Evolutionary conservation across 2,888 invertebrate species (phyloP).

Genomic region (Uropetala carovei): DNA sequence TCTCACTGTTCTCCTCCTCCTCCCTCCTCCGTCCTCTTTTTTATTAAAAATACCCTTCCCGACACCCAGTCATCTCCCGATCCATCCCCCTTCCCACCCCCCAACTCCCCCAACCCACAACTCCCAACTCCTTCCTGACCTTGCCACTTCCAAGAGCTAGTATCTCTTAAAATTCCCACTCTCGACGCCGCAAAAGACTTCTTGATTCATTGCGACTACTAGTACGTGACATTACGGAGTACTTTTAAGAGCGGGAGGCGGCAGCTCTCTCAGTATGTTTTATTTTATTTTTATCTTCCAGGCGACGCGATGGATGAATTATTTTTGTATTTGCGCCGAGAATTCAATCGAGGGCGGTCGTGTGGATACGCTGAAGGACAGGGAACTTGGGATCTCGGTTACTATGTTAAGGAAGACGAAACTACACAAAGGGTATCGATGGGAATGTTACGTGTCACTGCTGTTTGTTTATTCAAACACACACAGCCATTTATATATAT

Average conservation of each 20-base stretch:
- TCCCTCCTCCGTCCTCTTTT: background rate
- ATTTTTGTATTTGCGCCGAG: background rate
- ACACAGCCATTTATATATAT: no score
- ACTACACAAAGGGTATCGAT: no score
- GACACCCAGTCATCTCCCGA: background rate
- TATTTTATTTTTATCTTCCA: background rate
- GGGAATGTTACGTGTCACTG: no score
- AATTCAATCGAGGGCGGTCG: conserved; percentile 3
- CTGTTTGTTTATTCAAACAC: no score
- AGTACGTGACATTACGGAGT: background rate
- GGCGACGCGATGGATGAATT: background rate
- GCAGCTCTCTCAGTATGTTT: background rate
- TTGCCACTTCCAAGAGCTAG: conserved; percentile 2
- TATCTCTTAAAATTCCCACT: background rate
- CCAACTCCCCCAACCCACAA: background rate
- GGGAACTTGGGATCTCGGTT: background rate
- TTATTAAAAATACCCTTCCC: no score
- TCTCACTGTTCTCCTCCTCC: background rate
- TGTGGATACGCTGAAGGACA: background rate
- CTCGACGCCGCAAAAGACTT: background rate
- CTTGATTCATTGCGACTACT: background rate
- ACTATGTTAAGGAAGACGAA: no score
- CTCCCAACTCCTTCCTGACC: background rate
- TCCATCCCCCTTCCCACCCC: background rate
- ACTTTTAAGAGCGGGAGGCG: no score